A percentile compares a stretch with the other conserved stretches of the same genome.
Conservation (phyloP, 2,113 vertebrate species). For the Bungarus multicinctus region DNA sequence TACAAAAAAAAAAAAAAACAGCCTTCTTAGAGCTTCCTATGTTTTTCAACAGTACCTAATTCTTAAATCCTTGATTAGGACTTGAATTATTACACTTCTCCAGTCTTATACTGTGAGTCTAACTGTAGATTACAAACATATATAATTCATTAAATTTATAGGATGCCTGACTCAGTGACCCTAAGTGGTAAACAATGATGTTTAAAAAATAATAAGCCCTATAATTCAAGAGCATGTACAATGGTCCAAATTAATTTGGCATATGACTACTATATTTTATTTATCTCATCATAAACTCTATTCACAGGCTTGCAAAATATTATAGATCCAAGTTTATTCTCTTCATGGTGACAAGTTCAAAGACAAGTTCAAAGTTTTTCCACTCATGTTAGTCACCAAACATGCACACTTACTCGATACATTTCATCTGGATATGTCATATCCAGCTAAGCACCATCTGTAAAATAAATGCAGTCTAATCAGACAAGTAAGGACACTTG, state of each 20-base stretch:
- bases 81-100: neutral
- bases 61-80: neutral
- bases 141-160: neutral
- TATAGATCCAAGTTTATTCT: conserved; percentile 22
- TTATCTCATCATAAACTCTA: neutral
- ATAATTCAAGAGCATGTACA: neutral
- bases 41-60: neutral
- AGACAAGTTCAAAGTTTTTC: neutral
- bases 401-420: neutral
- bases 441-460: conserved; percentile 1
- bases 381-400: conserved; percentile 32
- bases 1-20: neutral
- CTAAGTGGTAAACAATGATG: neutral
- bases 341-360: conserved; percentile 31
- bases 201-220: neutral
- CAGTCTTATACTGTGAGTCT: neutral
- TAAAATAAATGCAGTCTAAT: conserved; percentile 21
- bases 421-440: conserved; percentile 21
- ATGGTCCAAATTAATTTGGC: conserved; percentile 5
- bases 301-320: neutral
- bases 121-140: neutral
- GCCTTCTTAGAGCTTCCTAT: neutral
- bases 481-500: conserved; percentile 34
- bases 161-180: neutral
- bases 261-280: neutral